phyloP scores from a whole-genome alignment of 1,140 invertebrate genomes.

The Drosophila oshimai region DNA sequence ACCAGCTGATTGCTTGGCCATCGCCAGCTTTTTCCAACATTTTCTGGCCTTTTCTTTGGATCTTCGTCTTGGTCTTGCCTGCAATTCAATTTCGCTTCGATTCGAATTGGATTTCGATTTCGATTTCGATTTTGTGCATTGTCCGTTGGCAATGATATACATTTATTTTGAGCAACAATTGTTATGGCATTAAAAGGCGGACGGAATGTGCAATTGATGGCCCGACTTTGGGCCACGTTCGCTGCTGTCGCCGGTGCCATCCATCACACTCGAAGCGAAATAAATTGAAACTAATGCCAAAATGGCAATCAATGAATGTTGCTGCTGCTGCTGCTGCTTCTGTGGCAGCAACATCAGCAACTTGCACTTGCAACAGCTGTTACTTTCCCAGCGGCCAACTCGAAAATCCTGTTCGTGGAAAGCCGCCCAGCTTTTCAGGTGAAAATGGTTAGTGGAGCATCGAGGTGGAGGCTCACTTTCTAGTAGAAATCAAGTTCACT shows the following conservation, averaged over 20 bases:
- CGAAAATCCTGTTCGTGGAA: constrained; percentile 67
- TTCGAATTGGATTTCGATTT: constrained; percentile 14
- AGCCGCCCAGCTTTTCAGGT: constrained; percentile 20
- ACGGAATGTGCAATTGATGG: constrained; percentile 22
- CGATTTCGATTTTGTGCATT: constrained; percentile 14
- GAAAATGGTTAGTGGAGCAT: constrained; percentile 43
- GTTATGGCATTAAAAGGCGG: constrained; percentile 67
- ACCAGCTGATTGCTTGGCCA: constrained; percentile 43
- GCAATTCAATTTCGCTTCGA: constrained; percentile 53
- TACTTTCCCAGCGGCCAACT: constrained; percentile 44
- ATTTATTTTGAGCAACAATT: constrained; percentile 70
- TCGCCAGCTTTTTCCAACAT: constrained; percentile 20
- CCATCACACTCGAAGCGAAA: constrained; percentile 72
- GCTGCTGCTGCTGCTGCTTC: neutral
- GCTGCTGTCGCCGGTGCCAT: constrained; percentile 61
- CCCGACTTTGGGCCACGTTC: constrained; percentile 32
- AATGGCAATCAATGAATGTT: constrained; percentile 68
- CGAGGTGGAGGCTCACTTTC: constrained; percentile 9
- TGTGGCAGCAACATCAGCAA: neutral
- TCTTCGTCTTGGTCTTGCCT: constrained; percentile 22
- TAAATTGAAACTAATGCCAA: constrained; percentile 75
- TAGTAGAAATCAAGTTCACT: constrained; percentile 12
- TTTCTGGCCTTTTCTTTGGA: constrained; percentile 9
- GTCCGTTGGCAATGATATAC: constrained; percentile 26
- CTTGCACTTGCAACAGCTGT: constrained; percentile 62